Evolutionary conservation across 2,888 invertebrate species (phyloP), one percentile per base, ranked within the genome.

Genomic region (Yponomeuta evonymella): DNA sequence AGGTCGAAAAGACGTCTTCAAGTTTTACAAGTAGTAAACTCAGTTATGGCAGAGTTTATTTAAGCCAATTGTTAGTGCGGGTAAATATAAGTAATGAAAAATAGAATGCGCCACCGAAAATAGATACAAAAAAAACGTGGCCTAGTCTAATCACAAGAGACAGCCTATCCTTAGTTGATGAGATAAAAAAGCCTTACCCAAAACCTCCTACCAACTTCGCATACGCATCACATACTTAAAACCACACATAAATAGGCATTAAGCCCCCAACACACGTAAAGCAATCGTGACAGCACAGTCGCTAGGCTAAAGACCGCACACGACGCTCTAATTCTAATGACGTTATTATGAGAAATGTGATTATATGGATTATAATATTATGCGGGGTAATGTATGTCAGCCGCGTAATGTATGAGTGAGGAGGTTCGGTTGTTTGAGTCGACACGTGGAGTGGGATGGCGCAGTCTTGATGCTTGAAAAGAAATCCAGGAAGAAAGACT

Each of bases 271-370:
- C 83, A 90, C 91, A 91, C 91, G 91, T 90, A 66, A 67, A 29
- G 67, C 71, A 15, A 58, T 51, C 71, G 67, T 73, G 69, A 72
- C 73, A 72, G 67, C 29, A 36, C 43, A 62, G 51, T 23, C 58
- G 33, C 67, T 71, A 62, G 73, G 70, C 74, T 71, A 80, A 8
- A 6, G 89, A 86, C 91, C 91, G 87, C 91, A 91, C 91, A 92
- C 90, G 89, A 82, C 75, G 84, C 78, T 88, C 91, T 91, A 91
- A 91, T 91, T 92, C 90, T 90, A 91, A 92, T 90, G 88, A 90
- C 82, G 86, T 89, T 88, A 91, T 90, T 91, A 92, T 90, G 85
- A 86, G 86, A 88, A 85, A 90, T 88, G 84, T 89, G 88, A 91
- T 90, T 89, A 84, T 86, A 78, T 85, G 88, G 88, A 88, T 88